Conservation (phyloP, 92 coral and sea anemone genomes). For the Parazoanthus swiftii region DNA sequence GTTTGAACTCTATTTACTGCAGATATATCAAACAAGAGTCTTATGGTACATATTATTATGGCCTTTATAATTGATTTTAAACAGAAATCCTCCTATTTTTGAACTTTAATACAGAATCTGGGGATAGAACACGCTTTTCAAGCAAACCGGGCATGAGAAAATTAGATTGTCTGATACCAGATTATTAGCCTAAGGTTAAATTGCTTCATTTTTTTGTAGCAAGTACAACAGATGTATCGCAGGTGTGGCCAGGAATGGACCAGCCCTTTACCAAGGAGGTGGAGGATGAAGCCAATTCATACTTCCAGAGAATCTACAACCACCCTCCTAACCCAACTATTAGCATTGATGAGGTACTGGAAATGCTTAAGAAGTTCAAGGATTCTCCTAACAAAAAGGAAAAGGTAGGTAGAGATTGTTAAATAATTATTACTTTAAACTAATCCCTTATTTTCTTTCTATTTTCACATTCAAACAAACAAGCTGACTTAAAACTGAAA, state of each 20-base stretch:
- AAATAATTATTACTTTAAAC: neutral
- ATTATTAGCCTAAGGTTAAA: too few species aligned
- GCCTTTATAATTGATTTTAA: too few species aligned
- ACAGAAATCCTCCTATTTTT: too few species aligned
- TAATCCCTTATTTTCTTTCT: neutral
- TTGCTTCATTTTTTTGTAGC: conserved; percentile 11
- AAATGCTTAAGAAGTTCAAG: conserved; percentile 94
- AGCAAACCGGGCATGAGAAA: too few species aligned
- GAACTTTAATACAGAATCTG: too few species aligned
- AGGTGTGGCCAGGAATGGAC: conserved; percentile 97
- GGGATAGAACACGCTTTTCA: too few species aligned
- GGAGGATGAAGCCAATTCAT: conserved; percentile 95
- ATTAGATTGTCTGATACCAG: neutral
- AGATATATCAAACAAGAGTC: too few species aligned
- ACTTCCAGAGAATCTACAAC: conserved; percentile 97
- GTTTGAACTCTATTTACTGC: too few species aligned
- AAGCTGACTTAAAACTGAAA: too few species aligned
- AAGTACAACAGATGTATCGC: conserved; percentile 85
- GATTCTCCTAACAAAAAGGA: conserved; percentile 92
- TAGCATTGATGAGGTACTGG: conserved; percentile 94
- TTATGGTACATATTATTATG: too few species aligned
- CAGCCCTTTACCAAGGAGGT: conserved; percentile 95
- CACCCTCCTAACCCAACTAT: conserved; percentile 98
- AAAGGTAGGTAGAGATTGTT: conserved; percentile 55
- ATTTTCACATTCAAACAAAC: too few species aligned